phyloP scores from a whole-genome alignment of 92 coral and sea anemone species.

The Palythoa caribaeorum region DNA sequence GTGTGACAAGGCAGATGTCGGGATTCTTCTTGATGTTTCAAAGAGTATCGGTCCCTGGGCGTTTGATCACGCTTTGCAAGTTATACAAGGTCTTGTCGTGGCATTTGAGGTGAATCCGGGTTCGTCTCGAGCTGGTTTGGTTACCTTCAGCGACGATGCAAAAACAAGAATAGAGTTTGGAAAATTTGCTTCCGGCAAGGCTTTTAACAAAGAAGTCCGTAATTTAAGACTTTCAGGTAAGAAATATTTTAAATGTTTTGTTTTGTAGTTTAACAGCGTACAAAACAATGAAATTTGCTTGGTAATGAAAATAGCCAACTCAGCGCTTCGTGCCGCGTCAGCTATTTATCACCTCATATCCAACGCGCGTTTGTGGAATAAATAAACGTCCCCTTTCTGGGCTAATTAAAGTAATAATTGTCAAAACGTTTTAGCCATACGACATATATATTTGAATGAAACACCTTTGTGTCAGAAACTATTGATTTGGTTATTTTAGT shows the following conservation, averaged over 20 bases:
- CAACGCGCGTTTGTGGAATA: too few relatives aligned
- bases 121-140: constrained; percentile 34
- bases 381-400: too few relatives aligned
- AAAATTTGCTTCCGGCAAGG: constrained; percentile 7
- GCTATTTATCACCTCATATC: too few relatives aligned
- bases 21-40: constrained; percentile 32
- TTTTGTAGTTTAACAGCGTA: neutral
- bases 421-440: too few relatives aligned
- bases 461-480: too few relatives aligned
- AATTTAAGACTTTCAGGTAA: neutral
- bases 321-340: too few relatives aligned
- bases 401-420: too few relatives aligned
- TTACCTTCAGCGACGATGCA: neutral
- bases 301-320: too few relatives aligned
- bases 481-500: too few relatives aligned
- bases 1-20: constrained; percentile 32
- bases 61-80: neutral
- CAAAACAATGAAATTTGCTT: too few relatives aligned
- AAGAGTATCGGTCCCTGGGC: neutral
- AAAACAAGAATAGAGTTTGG: constrained; percentile 33
- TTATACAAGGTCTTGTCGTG: constrained; percentile 23
- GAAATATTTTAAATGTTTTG: neutral
- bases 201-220: constrained; percentile 26
- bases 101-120: constrained; percentile 34
- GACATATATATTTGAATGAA: too few relatives aligned